Evolutionary conservation across 1,140 invertebrate genomes (phyloP).

Genomic region (Caenorhabditis briggsae): DNA sequence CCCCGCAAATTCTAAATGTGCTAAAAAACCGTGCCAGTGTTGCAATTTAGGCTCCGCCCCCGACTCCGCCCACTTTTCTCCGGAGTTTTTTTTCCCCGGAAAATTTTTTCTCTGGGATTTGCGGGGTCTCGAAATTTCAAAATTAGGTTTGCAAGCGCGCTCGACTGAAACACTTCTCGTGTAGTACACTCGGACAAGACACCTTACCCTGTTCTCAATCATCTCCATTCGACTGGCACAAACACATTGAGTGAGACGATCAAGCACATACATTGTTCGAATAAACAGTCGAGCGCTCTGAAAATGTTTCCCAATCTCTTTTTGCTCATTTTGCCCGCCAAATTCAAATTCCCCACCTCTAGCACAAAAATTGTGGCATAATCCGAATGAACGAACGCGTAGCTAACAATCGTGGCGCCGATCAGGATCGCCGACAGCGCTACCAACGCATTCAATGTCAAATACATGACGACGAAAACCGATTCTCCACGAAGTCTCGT

Average conservation of each 20-base stretch:
- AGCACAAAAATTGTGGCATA: constrained; percentile 11
- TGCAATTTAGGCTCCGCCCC: no score
- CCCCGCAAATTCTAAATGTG: no score
- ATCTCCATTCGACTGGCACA: neutral
- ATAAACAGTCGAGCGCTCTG: constrained; percentile 9
- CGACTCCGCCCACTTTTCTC: no score
- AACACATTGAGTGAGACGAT: neutral
- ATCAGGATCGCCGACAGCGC: neutral
- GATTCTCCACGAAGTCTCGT: neutral
- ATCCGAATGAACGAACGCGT: neutral
- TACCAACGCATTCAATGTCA: neutral
- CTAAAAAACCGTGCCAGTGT: no score
- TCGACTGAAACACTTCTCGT: neutral
- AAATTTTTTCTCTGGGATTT: no score
- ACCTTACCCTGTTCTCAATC: neutral
- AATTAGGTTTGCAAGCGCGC: no score
- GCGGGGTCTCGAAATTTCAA: no score
- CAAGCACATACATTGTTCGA: neutral
- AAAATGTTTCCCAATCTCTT: neutral
- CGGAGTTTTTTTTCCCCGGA: no score
- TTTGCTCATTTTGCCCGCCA: neutral
- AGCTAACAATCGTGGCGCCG: neutral
- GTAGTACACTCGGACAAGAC: no score
- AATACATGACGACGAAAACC: neutral
- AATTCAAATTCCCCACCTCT: neutral